Percentiles rank a stretch among this genome's conserved stretches.
phyloP scores from a whole-genome alignment of 1,140 invertebrate genomes.

The Drosophila nigrodunni region DNA sequence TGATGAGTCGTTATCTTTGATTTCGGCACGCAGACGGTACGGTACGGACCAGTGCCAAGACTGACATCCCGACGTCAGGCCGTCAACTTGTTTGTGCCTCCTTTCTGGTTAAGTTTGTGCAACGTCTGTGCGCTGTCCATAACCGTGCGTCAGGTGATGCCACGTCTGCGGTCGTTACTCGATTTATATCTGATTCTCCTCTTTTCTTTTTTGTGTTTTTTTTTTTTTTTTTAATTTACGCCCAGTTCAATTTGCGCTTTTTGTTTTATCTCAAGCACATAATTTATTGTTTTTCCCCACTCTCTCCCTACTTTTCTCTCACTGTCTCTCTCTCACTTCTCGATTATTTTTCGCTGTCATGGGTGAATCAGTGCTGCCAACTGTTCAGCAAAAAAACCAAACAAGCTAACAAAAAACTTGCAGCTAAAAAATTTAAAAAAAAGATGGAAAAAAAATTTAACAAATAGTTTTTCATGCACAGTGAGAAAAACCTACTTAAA shows the following conservation, averaged over 20 bases:
- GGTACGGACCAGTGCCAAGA: not conserved
- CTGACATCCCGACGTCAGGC: slow-evolving; percentile 33
- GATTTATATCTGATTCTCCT: slow-evolving; percentile 9
- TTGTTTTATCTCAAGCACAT: slow-evolving; percentile 69
- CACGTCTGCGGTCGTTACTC: slow-evolving; percentile 55
- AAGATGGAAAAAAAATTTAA: too few relatives aligned
- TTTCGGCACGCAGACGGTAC: slow-evolving; percentile 61
- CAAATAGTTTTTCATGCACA: too few relatives aligned
- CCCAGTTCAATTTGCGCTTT: slow-evolving; percentile 68
- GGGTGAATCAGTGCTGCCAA: not conserved
- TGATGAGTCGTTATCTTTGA: slow-evolving; percentile 82
- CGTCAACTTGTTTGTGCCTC: slow-evolving; percentile 26
- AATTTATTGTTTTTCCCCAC: slow-evolving; percentile 58
- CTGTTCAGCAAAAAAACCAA: too few relatives aligned
- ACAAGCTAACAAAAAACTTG: too few relatives aligned
- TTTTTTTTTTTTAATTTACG: slow-evolving; percentile 60
- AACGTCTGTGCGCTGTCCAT: not conserved
- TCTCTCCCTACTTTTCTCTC: not conserved
- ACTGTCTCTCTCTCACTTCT: slow-evolving; percentile 1
- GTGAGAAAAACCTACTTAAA: too few relatives aligned
- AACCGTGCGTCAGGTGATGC: slow-evolving; percentile 54
- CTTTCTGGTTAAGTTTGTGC: slow-evolving; percentile 32
- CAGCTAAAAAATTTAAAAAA: too few relatives aligned
- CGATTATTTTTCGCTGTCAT: slow-evolving; percentile 10
- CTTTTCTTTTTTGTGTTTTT: slow-evolving; percentile 1